These are phyloP conservation scores for Phthorimaea operculella DNA, from an alignment of 1,140 invertebrate species.

Conservation along the genomic window DNA sequence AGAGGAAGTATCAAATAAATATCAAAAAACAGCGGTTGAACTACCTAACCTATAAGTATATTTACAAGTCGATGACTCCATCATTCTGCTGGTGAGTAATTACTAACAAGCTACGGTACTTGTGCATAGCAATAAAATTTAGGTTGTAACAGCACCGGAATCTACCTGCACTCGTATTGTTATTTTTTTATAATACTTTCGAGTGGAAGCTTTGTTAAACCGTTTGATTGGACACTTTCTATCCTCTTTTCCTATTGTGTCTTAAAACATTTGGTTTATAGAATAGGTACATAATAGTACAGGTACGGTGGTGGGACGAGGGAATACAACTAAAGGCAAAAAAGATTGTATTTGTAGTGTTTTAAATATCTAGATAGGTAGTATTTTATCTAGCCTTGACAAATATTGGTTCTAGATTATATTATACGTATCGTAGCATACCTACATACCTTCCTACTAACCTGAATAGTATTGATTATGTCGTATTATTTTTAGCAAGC, in stretches of 20 bases:
- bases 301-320: not conserved
- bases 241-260: not conserved
- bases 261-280: not conserved
- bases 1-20: not conserved
- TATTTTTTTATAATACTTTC: not conserved
- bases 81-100: not conserved
- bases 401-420: too few relatives aligned
- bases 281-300: too few relatives aligned
- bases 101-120: not conserved
- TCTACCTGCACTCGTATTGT: not conserved
- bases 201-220: not conserved
- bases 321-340: not conserved
- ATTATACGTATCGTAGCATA: too few relatives aligned
- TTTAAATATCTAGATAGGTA: too few relatives aligned
- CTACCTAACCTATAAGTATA: too few relatives aligned
- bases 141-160: not conserved
- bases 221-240: not conserved
- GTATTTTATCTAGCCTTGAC: too few relatives aligned
- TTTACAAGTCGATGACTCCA: slow-evolving; percentile 37
- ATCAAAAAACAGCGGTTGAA: slow-evolving; percentile 18
- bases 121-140: not conserved
- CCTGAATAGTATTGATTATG: too few relatives aligned
- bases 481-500: too few relatives aligned
- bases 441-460: too few relatives aligned
- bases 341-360: not conserved